These are phyloP conservation scores for Protobothrops flavoviridis DNA, from an alignment of 2,113 vertebrate genomes.

Conservation along the genomic window DNA sequence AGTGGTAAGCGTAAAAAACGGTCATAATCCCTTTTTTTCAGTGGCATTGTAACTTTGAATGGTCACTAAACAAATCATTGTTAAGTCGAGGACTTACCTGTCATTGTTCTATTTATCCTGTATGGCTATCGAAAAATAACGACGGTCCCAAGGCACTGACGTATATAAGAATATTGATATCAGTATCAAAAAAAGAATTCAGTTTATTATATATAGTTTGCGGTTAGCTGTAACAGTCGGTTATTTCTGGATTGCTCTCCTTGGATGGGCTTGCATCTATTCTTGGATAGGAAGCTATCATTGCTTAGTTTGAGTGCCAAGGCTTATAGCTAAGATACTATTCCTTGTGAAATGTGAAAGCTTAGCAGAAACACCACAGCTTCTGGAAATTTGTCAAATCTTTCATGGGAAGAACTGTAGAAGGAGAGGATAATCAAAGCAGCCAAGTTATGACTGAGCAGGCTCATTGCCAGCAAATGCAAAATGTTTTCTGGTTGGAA, in stretches of 20 bases:
- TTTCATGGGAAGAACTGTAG: not conserved
- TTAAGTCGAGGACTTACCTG: not conserved
- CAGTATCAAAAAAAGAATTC: slow-evolving; percentile 28
- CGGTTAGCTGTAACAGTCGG: slow-evolving; percentile 17
- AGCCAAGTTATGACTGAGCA: not conserved
- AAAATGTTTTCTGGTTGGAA: not conserved
- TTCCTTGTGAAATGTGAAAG: not conserved
- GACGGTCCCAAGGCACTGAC: slow-evolving; percentile 41
- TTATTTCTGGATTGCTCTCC: not conserved
- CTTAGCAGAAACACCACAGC: not conserved
- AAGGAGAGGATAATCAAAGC: not conserved
- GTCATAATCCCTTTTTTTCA: no score
- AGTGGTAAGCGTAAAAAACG: no score
- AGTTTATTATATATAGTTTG: slow-evolving; percentile 26
- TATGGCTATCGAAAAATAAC: slow-evolving; percentile 41
- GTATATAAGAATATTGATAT: slow-evolving; percentile 23
- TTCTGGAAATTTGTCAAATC: not conserved
- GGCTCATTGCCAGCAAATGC: not conserved
- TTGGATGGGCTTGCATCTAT: slow-evolving; percentile 37
- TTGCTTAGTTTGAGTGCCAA: not conserved
- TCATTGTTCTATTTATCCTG: slow-evolving; percentile 47
- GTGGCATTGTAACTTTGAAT: no score
- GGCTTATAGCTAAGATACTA: not conserved
- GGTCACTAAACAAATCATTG: no score
- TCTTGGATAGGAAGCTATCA: slow-evolving; percentile 22